Evolutionary conservation across 2,797 vertebrate species (phyloP).

Genomic region (Mormyrus proboscirostris): DNA sequence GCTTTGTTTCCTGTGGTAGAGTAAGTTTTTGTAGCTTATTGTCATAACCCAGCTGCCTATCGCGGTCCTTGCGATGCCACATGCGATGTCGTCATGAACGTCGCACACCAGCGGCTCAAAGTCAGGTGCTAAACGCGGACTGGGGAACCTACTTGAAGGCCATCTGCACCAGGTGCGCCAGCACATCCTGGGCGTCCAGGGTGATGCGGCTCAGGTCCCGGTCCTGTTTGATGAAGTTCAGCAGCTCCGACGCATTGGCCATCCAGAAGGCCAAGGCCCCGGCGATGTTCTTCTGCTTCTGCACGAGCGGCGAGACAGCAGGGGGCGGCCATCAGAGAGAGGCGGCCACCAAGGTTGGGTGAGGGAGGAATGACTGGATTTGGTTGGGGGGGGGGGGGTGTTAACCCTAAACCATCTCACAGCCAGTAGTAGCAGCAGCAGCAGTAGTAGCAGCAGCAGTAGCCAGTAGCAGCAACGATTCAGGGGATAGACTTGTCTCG

Average conservation of each 20-base stretch:
- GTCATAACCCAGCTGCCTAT: no score
- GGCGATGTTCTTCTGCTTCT: slow-evolving; percentile 99
- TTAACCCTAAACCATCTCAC: slow-evolving; percentile 32
- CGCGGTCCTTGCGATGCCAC: background rate
- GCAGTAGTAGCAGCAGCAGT: slow-evolving; percentile 44
- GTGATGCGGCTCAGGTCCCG: slow-evolving; percentile 86
- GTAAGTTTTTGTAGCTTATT: background rate
- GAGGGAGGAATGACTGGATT: background rate
- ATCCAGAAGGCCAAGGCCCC: slow-evolving; percentile 99
- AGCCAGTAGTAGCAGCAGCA: slow-evolving; percentile 63
- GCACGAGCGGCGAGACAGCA: slow-evolving; percentile 44
- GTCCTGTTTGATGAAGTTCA: slow-evolving; percentile 98
- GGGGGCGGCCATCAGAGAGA: slow-evolving; percentile 26
- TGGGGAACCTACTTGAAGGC: slow-evolving; percentile 87
- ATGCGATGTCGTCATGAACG: background rate
- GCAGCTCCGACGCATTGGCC: slow-evolving; percentile 95
- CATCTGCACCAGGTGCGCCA: slow-evolving; percentile 95
- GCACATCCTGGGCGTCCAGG: slow-evolving; percentile 88
- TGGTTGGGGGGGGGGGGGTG: background rate
- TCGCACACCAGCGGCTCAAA: background rate
- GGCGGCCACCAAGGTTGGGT: background rate
- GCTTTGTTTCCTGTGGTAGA: background rate
- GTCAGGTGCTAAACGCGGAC: background rate
- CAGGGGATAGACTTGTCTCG: slow-evolving; percentile 78
- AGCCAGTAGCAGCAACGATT: slow-evolving; percentile 49